Evolutionary conservation across 2,888 invertebrate species (phyloP), one percentile per base, ranked within the genome.

Genomic region (Cantharis rufa): DNA sequence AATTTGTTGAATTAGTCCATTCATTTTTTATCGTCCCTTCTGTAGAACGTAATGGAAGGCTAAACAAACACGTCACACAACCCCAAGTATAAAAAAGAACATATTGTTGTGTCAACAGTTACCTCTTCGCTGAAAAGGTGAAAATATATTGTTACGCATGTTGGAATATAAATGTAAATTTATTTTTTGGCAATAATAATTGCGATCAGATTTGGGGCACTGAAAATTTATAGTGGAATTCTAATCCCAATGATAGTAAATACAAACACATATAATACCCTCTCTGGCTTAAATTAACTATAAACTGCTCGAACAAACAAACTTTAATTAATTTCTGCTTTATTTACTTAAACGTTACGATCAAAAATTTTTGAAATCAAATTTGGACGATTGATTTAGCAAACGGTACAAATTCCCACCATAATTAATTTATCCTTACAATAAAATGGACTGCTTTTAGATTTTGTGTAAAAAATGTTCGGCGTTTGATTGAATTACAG

Each of bases 381-480:
- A 48, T 48, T 48, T n/a, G 9, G n/a, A n/a, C 48, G n/a, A 48
- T 48, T 48, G 48, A n/a, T 48, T 48, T n/a, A n/a, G 48, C 48
- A 48, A 48, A 48, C 48, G 5, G 48, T n/a, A 48, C 7, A 48
- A 48, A 48, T 48, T 32, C n/a, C n/a, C n/a, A 48, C 48, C 48
- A 48, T n/a, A 48, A 48, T 48, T 48, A 48, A 48, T 48, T 48
- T 48, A 48, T 48, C 48, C n/a, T 48, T 48, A 7, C 48, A n/a
- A 48, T n/a, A 32, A 63, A 63, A 63, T 16, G 18, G 63, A 66
- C 64, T 18, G 10, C 64, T 66, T 66, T 66, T 66, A n/a, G 64
- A 66, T 66, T 66, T 66, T 66, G 24, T 66, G 64, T 66, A 66
- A 66, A 66, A 66, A 24, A 66, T 66, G 64, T 24, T 16, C n/a